phyloP scores from a whole-genome alignment of 2,113 vertebrate species.

The Isichthys henryi region DNA sequence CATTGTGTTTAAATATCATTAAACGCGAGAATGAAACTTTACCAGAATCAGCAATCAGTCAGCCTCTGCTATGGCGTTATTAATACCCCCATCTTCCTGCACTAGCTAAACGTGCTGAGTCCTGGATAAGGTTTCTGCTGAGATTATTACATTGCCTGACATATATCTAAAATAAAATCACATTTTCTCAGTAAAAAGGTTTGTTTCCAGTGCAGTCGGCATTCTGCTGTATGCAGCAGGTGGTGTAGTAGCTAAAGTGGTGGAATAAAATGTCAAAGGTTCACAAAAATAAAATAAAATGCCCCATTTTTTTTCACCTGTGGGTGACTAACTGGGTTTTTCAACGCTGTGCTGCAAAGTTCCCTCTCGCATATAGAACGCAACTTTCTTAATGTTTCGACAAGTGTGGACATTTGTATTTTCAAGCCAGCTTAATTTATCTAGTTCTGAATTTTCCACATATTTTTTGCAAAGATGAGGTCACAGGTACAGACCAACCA shows the following conservation, averaged over 20 bases:
- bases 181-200: neutral
- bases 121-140: neutral
- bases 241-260: neutral
- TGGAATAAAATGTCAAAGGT: neutral
- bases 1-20: neutral
- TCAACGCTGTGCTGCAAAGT: neutral
- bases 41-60: neutral
- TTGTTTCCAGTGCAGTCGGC: neutral
- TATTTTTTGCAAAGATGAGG: neutral
- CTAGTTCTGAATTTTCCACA: neutral
- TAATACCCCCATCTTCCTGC: neutral
- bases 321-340: neutral
- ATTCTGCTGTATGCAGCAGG: neutral
- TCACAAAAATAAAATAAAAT: neutral
- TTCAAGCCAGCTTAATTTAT: neutral
- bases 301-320: neutral
- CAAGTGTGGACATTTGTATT: neutral
- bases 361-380: neutral
- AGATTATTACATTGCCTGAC: neutral
- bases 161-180: constrained; percentile 6
- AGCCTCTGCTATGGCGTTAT: neutral
- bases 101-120: neutral
- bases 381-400: neutral
- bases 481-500: neutral
- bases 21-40: neutral